Base-by-base conservation (phyloP, 2,113 vertebrate genomes). In the Sinocyclocheilus anophthalmus region DNA sequence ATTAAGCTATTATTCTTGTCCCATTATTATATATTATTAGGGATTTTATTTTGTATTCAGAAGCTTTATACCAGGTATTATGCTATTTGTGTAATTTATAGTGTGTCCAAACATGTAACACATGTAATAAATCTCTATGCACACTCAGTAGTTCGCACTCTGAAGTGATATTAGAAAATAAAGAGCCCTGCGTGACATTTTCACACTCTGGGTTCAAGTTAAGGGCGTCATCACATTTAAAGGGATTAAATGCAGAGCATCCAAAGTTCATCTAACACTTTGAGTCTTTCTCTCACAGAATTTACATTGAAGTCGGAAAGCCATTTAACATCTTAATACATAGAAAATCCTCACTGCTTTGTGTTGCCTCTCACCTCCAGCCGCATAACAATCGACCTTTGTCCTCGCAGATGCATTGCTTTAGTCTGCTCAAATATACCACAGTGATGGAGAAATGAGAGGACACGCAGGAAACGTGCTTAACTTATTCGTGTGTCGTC, bases 131-230 rank as follows among this genome's bases (percentile, higher is more conserved):
- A 94, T 59, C 86, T 92, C 88, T 91, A 93, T 92, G 93, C 94
- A 93, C 94, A 92, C 87, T 84, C 73, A 81, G 0, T 84, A 88
- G 88, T 90, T 93, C 91, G 93, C 93, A 93, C 92, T 92, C 87
- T 92, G 91, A 91, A 92, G 93, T 92, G 93, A 94, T 93, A 93
- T 87, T 91, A 92, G 92, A 93, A 33, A 94, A 94, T 92, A 91
- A 91, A 89, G 88, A 42, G 85, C 94, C 89, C 94, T 90, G 93
- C 92, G 91, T 92, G 94, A 93, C 91, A 91, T 91, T 91, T 92
- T 94, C 94, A 93, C 94, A 94, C 92, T 88, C 87, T 87, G 93
- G 88, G 94, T 94, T 95, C 95, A 95, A 94, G 93, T 94, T 91
- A 92, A 94, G 94, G 94, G 90, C 94, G 75, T 92, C 93, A 95